Evolutionary conservation across 2,888 invertebrate genomes (phyloP), one percentile per base, ranked within the genome.

Genomic region (Agriotes lineatus): DNA sequence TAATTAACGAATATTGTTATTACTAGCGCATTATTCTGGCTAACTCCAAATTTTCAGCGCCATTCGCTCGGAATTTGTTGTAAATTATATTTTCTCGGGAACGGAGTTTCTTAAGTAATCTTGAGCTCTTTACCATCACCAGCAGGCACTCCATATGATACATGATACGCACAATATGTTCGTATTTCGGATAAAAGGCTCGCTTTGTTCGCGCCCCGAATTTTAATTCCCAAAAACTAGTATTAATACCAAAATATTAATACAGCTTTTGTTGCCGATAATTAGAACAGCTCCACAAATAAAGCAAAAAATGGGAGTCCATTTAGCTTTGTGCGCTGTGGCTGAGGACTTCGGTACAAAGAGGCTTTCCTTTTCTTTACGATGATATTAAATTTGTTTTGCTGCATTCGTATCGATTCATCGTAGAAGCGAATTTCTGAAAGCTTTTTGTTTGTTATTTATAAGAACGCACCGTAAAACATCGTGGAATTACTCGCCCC

Each of bases 1-100:
- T 65, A 65, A 65, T 65, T 65, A 65, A 58, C 58, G 65, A 48
- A 65, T 48, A 58, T 58, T 65, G 57, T 65, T 45, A 65, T 65
- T 48, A 19, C 39, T 18, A 14, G 7, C 35, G 37, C 39, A 48
- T 50, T 65, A n/a, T 18, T n/a, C 37, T 39, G 7, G 22, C 14
- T 20, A 37, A 56, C 37, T 9, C 16, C 30, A 18, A 52, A 52
- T 52, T 52, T 50, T 52, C 7, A 3, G 33, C 12, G 42, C 42
- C 14, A 4, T 18, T 42, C 42, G 18, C 42, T 42, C 12, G 42
- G 42, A 42, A 42, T 42, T 42, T 42, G 42, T 42, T 42, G 42
- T 42, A 42, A 42, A 42, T 42, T 42, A 42, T 42, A 42, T 42
- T 42, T 42, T 42, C 42, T 9, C 42, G 7, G 14, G 16, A 7